phyloP scores from a whole-genome alignment of 1,140 invertebrate genomes.

The Drosophila pachea region DNA sequence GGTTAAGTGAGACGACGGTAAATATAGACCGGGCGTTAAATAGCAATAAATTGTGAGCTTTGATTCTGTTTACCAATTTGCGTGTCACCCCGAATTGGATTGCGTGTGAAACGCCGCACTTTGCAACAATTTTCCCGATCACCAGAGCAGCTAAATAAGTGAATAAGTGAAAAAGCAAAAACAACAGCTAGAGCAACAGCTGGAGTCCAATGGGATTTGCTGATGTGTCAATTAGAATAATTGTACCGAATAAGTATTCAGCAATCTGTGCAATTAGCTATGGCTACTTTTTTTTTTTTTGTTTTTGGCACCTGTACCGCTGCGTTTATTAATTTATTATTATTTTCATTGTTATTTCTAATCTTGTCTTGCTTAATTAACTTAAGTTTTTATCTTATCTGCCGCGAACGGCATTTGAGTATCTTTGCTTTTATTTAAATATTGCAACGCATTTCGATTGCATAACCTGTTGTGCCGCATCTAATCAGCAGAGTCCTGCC shows the following conservation, averaged over 20 bases:
- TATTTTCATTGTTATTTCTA: neutral
- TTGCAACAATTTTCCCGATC: conserved; percentile 23
- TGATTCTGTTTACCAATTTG: conserved; percentile 43
- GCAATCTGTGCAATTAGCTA: neutral
- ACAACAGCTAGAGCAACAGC: no score
- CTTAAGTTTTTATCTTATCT: conserved; percentile 13
- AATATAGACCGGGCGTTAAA: conserved; percentile 45
- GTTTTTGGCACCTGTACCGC: neutral
- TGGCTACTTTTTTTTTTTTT: no score
- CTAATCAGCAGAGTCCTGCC: neutral
- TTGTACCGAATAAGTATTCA: neutral
- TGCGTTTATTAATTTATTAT: neutral
- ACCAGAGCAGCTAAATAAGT: neutral
- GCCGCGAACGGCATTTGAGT: neutral
- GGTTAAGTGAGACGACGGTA: conserved; percentile 26
- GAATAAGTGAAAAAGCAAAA: no score
- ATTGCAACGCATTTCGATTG: conserved; percentile 10
- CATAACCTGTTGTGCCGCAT: conserved; percentile 9
- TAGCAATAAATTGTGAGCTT: conserved; percentile 37
- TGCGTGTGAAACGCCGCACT: conserved; percentile 50
- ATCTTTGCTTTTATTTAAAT: neutral
- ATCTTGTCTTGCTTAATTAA: neutral
- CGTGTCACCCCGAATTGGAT: conserved; percentile 61
- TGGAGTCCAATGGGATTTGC: conserved; percentile 23
- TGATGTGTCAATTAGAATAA: conserved; percentile 27